Evolutionary conservation across 2,797 vertebrate genomes (phyloP).

Genomic region (Smutsia gigantea): DNA sequence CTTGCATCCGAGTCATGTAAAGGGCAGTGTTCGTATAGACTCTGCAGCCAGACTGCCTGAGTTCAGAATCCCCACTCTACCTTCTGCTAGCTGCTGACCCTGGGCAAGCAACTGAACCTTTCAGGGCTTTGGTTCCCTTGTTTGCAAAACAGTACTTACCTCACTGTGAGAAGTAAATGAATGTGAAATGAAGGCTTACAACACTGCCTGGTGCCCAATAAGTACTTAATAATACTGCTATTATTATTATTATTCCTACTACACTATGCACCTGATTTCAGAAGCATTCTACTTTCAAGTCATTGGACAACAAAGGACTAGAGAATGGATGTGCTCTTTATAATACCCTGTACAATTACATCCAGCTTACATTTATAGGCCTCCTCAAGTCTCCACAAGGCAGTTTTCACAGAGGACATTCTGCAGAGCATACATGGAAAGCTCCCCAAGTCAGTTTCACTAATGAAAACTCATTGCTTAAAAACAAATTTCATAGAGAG

Average conservation of each 20-base stretch:
- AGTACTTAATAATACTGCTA: not conserved
- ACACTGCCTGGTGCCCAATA: not conserved
- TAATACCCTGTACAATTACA: no score
- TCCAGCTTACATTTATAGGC: not conserved
- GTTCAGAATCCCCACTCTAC: not conserved
- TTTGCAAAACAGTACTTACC: not conserved
- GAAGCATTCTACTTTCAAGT: not conserved
- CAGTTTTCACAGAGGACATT: not conserved
- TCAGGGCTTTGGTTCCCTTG: not conserved
- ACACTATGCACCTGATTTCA: not conserved
- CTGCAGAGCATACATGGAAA: not conserved
- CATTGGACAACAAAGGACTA: not conserved
- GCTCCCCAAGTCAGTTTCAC: not conserved
- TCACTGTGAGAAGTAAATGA: not conserved
- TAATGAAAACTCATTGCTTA: not conserved
- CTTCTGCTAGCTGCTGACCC: not conserved
- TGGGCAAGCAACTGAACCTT: not conserved
- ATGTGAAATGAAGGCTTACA: not conserved
- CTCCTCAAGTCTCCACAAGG: not conserved
- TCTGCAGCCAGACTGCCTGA: not conserved
- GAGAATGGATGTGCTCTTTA: not conserved
- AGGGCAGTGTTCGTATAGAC: not conserved
- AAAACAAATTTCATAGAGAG: slow-evolving; percentile 14
- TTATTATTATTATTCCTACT: not conserved
- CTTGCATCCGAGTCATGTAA: not conserved